A percentile compares a stretch with the other conserved stretches of the same genome.
These are phyloP conservation scores for Shinisaurus crocodilurus DNA, from an alignment of 2,113 vertebrate species.

Conservation along the genomic window DNA sequence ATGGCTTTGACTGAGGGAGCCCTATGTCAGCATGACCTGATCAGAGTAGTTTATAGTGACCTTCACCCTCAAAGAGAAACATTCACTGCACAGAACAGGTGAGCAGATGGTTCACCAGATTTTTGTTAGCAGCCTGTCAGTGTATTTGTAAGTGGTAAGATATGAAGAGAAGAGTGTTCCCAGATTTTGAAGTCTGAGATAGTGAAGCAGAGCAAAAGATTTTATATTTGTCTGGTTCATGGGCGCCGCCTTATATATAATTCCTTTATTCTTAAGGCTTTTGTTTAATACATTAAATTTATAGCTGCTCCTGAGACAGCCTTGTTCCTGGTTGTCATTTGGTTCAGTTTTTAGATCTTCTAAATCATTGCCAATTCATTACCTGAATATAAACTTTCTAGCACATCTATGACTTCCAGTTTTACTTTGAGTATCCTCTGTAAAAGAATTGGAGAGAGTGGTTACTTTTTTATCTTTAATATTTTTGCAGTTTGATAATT, in stretches of 20 bases:
- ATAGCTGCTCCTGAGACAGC: neutral
- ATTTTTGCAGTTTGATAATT: neutral
- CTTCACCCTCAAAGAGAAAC: slow-evolving; percentile 98
- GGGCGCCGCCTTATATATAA: neutral
- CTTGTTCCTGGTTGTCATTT: neutral
- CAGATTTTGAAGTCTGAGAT: slow-evolving; percentile 12
- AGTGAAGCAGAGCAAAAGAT: neutral
- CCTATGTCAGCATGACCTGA: slow-evolving; percentile 94
- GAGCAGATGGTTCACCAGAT: slow-evolving; percentile 33
- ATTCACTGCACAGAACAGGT: slow-evolving; percentile 99
- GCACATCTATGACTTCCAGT: neutral
- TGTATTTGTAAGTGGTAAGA: no score
- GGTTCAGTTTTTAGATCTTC: neutral
- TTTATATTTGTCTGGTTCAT: neutral
- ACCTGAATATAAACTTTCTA: slow-evolving; percentile 13
- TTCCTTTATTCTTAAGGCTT: neutral
- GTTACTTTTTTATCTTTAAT: neutral
- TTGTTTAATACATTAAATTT: slow-evolving; percentile 1
- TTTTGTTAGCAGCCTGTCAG: neutral
- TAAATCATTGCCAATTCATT: slow-evolving; percentile 5
- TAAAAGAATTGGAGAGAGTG: neutral
- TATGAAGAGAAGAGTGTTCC: neutral
- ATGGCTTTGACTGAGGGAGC: slow-evolving; percentile 98
- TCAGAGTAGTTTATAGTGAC: slow-evolving; percentile 95
- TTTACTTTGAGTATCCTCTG: neutral